These are phyloP conservation scores for Oceanites oceanicus DNA, from an alignment of 2,113 vertebrate genomes.

Conservation along the genomic window DNA sequence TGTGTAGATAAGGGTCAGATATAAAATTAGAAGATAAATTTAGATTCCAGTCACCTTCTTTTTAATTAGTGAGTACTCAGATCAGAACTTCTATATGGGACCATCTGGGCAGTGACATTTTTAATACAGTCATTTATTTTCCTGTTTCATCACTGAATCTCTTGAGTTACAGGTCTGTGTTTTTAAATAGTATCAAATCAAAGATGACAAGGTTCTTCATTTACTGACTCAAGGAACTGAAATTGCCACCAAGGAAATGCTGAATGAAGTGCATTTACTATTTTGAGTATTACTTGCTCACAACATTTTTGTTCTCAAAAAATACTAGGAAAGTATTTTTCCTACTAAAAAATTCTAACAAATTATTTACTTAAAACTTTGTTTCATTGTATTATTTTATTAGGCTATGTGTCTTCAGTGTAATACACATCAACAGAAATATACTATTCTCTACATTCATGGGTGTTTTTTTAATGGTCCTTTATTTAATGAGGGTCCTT, in stretches of 20 bases:
- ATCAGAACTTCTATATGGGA: constrained; percentile 35
- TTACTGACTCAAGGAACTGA: constrained; percentile 45
- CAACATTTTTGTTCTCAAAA: constrained; percentile 3
- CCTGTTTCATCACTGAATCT: constrained; percentile 12
- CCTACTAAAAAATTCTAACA: not conserved
- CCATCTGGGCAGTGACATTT: constrained; percentile 50
- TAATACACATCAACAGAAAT: constrained; percentile 38
- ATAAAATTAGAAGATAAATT: constrained; percentile 46
- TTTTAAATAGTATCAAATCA: constrained; percentile 61
- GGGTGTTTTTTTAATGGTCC: not conserved
- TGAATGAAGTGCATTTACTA: not conserved
- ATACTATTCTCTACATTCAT: constrained; percentile 30
- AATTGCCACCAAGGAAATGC: constrained; percentile 38
- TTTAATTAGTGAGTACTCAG: constrained; percentile 23
- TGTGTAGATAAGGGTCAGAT: constrained; percentile 27
- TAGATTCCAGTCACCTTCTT: constrained; percentile 47
- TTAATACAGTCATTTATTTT: constrained; percentile 50
- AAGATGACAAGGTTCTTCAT: constrained; percentile 50
- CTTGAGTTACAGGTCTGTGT: constrained; percentile 23
- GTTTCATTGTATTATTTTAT: constrained; percentile 32
- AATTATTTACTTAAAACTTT: constrained; percentile 19
- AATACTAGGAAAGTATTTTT: not conserved
- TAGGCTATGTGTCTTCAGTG: not conserved
- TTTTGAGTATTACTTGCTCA: constrained; percentile 12
- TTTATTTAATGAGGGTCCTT: not conserved